Conservation (phyloP, 2,797 vertebrate species). For the Gymnothorax javanicus region DNA sequence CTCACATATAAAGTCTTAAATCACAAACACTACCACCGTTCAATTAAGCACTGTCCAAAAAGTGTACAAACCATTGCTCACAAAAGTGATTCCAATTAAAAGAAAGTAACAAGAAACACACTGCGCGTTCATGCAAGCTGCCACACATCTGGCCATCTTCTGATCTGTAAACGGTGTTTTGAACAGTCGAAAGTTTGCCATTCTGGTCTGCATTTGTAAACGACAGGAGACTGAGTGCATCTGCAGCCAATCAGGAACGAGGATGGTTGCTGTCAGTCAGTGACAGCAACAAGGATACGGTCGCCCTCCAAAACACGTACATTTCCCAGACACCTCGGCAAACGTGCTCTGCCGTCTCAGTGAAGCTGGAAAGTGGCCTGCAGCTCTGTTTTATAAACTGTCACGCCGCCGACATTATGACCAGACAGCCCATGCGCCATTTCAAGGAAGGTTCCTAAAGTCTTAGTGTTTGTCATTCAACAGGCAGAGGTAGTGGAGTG, state of each 20-base stretch:
- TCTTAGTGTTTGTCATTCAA: constrained; percentile 2
- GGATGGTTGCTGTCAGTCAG: not conserved
- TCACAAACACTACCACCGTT: too few species aligned
- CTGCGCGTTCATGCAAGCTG: too few species aligned
- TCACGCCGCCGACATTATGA: not conserved
- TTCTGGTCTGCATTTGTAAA: not conserved
- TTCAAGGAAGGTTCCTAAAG: not conserved
- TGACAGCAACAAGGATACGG: not conserved
- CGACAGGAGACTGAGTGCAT: not conserved
- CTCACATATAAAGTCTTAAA: too few species aligned
- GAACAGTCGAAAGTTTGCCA: not conserved
- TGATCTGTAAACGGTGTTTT: not conserved
- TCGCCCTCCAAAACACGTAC: not conserved
- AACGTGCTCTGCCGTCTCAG: not conserved
- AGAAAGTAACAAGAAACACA: too few species aligned
- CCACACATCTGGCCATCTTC: not conserved
- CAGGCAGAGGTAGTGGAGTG: not conserved
- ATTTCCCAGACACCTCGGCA: not conserved
- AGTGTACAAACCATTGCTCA: too few species aligned
- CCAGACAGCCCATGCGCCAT: not conserved
- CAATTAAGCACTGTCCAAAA: too few species aligned
- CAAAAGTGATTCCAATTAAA: too few species aligned
- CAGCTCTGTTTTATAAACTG: not conserved
- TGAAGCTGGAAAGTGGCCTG: not conserved
- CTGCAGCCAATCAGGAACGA: not conserved